Evolutionary conservation across 2,113 vertebrate genomes (phyloP), one percentile per base, ranked within the genome.

Genomic region (Otis tarda): DNA sequence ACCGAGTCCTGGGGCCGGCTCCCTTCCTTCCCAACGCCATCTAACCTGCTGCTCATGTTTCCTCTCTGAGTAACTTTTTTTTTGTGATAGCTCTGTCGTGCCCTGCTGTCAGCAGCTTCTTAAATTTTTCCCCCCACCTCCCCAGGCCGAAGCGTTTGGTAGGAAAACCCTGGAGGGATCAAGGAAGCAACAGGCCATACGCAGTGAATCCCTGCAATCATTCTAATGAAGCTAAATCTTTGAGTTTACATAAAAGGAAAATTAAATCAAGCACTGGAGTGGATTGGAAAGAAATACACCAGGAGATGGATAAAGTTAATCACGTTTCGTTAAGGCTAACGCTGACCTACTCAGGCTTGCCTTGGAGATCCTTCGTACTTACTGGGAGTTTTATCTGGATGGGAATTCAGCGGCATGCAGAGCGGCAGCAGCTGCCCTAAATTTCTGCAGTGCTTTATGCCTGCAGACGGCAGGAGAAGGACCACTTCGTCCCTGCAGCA

Each of bases 301-400:
- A 95, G 94, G 78, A 97, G 95, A 96, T 81, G 95, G 89, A 87
- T 91, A 86, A 95, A 95, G 97, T 97, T 96, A 97, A 97, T 97
- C 83, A 94, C 3, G 45, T 95, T 97, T 83, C 86, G 78, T 53
- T 87, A 43, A 33, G 95, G 93, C 84, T 94, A 77, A 73, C 63
- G 95, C 77, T 96, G 94, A 97, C 95, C 96, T 95, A n/a, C 69
- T 97, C 92, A 74, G 93, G 78, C 90, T 78, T 59, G 87, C 78
- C 81, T 55, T 8, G 89, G 83, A 94, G 75, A 95, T 71, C 52
- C 50, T 37, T 41, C 4, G 7, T 47, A 27, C 65, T 68, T 23
- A n/a, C 77, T 57, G 1, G 7, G 59, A 60, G 45, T 83, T 95
- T 88, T 47, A 76, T 87, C 77, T 70, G 1, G 1, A 5, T 4